Conservation (phyloP, 2,113 vertebrate genomes). For the Chionodraco myersi region DNA sequence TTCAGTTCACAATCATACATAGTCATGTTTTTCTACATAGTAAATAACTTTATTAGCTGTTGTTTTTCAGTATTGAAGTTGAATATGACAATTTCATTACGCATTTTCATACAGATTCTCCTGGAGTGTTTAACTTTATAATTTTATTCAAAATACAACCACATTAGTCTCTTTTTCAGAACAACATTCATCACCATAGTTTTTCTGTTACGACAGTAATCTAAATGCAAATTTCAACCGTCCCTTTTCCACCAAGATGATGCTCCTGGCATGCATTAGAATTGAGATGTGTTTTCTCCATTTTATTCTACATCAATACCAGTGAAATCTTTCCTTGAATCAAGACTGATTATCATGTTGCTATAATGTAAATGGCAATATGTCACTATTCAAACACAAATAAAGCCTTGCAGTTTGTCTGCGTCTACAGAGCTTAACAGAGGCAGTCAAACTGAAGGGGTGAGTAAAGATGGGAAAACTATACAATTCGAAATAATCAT, state of each 20-base stretch:
- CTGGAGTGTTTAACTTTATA: conserved; percentile 74
- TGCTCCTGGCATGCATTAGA: conserved; percentile 72
- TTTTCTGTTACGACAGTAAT: conserved; percentile 86
- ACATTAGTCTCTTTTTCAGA: conserved; percentile 77
- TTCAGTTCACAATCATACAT: neutral
- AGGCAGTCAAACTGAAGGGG: conserved; percentile 4
- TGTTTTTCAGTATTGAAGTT: conserved; percentile 28
- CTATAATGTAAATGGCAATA: conserved; percentile 43
- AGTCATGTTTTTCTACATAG: neutral
- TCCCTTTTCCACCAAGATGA: conserved; percentile 75
- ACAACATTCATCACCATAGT: conserved; percentile 78
- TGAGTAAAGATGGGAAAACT: neutral
- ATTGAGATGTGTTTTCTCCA: conserved; percentile 68
- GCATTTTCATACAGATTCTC: conserved; percentile 51
- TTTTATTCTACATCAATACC: conserved; percentile 42
- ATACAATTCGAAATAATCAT: neutral
- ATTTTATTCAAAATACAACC: conserved; percentile 78
- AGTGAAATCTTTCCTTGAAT: conserved; percentile 54
- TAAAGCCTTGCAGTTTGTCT: neutral
- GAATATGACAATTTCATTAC: conserved; percentile 46
- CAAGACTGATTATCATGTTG: conserved; percentile 69
- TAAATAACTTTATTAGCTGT: neutral
- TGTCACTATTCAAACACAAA: conserved; percentile 45
- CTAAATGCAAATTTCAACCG: conserved; percentile 88
- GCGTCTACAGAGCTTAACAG: neutral